Evolutionary conservation across 2,888 invertebrate species (phyloP).

Genomic region (Sarcophaga caerulescens): DNA sequence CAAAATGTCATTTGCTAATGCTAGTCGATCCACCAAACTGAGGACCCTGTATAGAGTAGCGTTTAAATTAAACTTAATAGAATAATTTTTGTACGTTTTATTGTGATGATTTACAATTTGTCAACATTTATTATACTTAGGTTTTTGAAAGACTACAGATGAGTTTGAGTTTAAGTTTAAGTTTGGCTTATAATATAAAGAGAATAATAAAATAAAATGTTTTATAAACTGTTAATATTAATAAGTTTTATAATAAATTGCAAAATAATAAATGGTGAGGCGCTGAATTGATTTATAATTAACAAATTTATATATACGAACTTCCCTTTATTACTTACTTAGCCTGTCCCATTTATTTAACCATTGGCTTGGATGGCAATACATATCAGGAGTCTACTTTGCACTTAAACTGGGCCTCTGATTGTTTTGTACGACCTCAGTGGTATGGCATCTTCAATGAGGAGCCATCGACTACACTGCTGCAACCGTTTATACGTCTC

Average conservation of each 20-base stretch:
- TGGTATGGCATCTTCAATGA: constrained; percentile 79
- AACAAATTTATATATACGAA: not conserved
- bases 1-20: not conserved
- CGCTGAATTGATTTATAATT: not conserved
- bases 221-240: not conserved
- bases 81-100: constrained; percentile 48
- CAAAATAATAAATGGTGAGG: constrained; percentile 22
- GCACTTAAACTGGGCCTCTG: constrained; percentile 80
- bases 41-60: constrained; percentile 42
- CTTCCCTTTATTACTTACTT: not conserved
- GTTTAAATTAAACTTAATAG: constrained; percentile 64
- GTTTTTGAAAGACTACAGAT: constrained; percentile 29
- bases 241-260: not conserved
- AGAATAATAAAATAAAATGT: constrained; percentile 23
- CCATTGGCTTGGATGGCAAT: constrained; percentile 77
- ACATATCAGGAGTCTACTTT: constrained; percentile 75
- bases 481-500: constrained; percentile 74
- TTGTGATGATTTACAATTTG: constrained; percentile 42
- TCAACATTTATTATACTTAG: constrained; percentile 39
- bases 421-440: constrained; percentile 77
- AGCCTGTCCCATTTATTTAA: constrained; percentile 78
- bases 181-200: not conserved
- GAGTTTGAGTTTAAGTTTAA: not conserved
- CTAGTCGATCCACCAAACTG: not conserved
- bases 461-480: constrained; percentile 77